A percentile compares a stretch with the other conserved stretches of the same genome.
Conservation (phyloP, 2,888 invertebrate species). For the Scaptomyza flava region DNA sequence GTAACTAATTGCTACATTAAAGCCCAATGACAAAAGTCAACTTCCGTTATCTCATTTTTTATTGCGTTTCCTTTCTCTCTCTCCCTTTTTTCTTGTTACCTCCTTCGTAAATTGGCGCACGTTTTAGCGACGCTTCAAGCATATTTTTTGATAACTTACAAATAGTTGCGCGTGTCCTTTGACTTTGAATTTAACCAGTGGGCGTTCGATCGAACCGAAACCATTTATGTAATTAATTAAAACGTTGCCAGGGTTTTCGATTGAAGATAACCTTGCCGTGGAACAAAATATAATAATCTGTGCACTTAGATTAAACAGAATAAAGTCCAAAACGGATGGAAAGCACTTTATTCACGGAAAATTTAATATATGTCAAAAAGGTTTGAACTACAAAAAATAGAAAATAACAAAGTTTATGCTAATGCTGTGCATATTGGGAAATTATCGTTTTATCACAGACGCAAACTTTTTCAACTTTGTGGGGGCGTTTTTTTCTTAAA, state of each 20-base stretch:
- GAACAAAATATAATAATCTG: constrained; percentile 9
- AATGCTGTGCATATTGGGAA: constrained; percentile 25
- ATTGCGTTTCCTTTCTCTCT: background rate
- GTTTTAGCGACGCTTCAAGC: constrained; percentile 28
- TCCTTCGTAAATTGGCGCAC: constrained; percentile 22
- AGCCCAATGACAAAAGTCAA: constrained; percentile 10
- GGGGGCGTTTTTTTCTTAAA: constrained; percentile 19
- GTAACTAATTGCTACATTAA: constrained; percentile 12
- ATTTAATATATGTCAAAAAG: constrained; percentile 12
- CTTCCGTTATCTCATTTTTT: constrained; percentile 9
- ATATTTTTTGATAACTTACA: constrained; percentile 51
- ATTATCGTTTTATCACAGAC: constrained; percentile 29
- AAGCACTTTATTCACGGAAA: constrained; percentile 9
- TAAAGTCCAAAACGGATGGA: constrained; percentile 1
- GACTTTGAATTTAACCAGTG: constrained; percentile 18
- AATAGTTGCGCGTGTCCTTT: constrained; percentile 28
- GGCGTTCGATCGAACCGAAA: constrained; percentile 22
- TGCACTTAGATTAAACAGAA: background rate
- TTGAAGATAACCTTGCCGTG: constrained; percentile 19
- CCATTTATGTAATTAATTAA: constrained; percentile 57
- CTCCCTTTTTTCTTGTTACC: background rate
- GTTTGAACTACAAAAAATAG: constrained; percentile 9
- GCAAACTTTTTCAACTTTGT: constrained; percentile 20
- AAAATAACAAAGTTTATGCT: background rate
- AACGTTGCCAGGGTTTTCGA: constrained; percentile 34